phyloP scores from a whole-genome alignment of 2,113 vertebrate genomes.

The Toxotes jaculatrix region DNA sequence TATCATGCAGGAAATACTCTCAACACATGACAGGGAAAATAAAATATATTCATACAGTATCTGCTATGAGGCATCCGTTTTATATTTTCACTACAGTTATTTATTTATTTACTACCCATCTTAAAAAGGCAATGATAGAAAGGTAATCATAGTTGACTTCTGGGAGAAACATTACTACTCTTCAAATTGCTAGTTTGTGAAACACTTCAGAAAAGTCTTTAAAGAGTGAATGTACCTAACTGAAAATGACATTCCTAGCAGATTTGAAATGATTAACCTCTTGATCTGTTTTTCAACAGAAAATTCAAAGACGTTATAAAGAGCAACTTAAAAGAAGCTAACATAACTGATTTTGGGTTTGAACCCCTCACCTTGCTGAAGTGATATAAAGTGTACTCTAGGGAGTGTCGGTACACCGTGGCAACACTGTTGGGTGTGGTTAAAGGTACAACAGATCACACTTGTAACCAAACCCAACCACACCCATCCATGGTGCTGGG shows the following conservation, averaged over 20 bases:
- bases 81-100: background rate
- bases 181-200: background rate
- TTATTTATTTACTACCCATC: background rate
- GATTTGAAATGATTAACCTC: no score
- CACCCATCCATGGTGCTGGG: no score
- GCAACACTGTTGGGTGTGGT: background rate
- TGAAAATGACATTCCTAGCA: background rate
- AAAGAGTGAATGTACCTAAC: background rate
- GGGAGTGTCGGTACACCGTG: no score
- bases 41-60: background rate
- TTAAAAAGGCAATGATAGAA: background rate
- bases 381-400: background rate
- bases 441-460: background rate
- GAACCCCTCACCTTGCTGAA: background rate
- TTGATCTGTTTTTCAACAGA: no score
- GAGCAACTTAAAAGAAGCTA: no score
- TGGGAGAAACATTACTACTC: background rate
- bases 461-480: no score
- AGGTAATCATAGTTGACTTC: background rate
- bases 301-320: no score
- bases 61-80: background rate
- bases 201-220: background rate
- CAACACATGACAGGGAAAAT: background rate
- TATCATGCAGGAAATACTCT: background rate
- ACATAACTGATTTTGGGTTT: background rate